Conservation (phyloP, 23 tunicate genomes). For the Trididemnum clinides region DNA sequence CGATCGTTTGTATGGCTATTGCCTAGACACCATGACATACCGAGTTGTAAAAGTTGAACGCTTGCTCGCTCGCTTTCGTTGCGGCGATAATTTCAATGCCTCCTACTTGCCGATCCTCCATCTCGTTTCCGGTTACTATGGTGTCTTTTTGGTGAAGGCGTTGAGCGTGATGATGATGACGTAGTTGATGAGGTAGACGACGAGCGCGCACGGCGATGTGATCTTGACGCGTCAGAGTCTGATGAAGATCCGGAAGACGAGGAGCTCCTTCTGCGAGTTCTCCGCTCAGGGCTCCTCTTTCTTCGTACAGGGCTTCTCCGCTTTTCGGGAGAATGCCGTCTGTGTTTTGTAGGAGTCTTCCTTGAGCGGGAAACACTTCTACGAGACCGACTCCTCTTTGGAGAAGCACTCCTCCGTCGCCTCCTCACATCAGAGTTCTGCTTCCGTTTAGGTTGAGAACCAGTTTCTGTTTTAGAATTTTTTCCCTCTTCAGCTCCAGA, state of each 20-base stretch:
- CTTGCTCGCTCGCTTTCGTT: no score
- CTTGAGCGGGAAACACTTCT: not conserved
- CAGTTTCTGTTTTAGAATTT: not conserved
- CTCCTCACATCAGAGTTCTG: no score
- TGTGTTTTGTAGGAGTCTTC: not conserved
- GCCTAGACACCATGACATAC: no score
- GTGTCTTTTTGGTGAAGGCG: not conserved
- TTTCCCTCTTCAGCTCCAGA: not conserved
- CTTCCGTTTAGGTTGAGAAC: not conserved
- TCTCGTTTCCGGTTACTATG: no score
- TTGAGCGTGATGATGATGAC: not conserved
- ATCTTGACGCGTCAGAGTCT: not conserved
- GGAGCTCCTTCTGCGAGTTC: not conserved
- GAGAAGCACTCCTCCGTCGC: not conserved
- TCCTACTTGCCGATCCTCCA: no score
- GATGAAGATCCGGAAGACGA: conserved; percentile 16
- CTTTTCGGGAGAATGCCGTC: not conserved
- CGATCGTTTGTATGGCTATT: no score
- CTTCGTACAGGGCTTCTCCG: not conserved
- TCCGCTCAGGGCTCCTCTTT: not conserved
- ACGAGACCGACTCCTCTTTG: not conserved
- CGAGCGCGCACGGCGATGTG: not conserved
- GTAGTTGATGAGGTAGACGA: not conserved
- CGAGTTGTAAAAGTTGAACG: no score
- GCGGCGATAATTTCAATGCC: no score